These are phyloP conservation scores for Passer domesticus DNA, from an alignment of 2,113 vertebrate species.

Conservation along the genomic window DNA sequence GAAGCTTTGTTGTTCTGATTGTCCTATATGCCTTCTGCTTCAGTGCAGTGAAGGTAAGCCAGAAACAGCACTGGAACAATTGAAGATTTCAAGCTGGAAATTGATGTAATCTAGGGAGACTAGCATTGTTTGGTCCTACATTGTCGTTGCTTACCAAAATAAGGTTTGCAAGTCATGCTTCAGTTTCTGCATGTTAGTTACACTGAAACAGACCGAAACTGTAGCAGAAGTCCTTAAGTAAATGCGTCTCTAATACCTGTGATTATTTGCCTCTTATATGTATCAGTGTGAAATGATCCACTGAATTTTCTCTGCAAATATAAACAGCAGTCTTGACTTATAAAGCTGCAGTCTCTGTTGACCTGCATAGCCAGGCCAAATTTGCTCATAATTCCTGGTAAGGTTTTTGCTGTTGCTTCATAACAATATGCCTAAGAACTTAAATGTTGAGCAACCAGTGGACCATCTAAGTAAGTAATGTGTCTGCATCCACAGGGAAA, in stretches of 20 bases:
- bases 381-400: not conserved
- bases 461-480: not conserved
- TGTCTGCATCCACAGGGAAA: not conserved
- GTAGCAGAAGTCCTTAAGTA: not conserved
- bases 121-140: not conserved
- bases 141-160: not conserved
- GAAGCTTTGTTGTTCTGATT: slow-evolving; percentile 80
- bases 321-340: not conserved
- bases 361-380: not conserved
- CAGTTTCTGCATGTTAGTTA: not conserved
- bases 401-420: not conserved
- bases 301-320: not conserved
- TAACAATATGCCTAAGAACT: not conserved
- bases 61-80: not conserved
- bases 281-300: not conserved
- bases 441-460: not conserved
- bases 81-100: not conserved
- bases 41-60: slow-evolving; percentile 89
- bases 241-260: not conserved
- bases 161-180: not conserved
- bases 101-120: not conserved
- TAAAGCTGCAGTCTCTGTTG: not conserved
- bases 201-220: not conserved
- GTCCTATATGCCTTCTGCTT: slow-evolving; percentile 91
- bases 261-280: not conserved